phyloP scores from a whole-genome alignment of 1,140 invertebrate genomes.

The Pantala flavescens region DNA sequence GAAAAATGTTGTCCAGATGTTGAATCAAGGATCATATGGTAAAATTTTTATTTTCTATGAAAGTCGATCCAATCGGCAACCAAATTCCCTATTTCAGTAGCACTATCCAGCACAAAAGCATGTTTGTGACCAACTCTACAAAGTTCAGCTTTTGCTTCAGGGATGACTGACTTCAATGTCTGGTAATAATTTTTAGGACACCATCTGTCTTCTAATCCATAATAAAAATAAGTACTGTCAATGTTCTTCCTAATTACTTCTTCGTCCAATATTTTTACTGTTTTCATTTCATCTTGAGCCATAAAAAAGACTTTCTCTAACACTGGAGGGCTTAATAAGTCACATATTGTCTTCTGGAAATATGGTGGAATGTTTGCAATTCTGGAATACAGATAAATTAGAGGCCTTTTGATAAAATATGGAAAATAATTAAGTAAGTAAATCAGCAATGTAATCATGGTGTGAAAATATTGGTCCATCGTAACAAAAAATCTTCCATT shows the following conservation, averaged over 20 bases:
- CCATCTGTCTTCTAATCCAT: constrained; percentile 65
- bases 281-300: constrained; percentile 51
- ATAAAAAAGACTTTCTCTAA: constrained; percentile 45
- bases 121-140: constrained; percentile 56
- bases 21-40: too few species aligned
- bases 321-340: constrained; percentile 41
- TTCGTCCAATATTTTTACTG: constrained; percentile 46
- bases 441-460: constrained; percentile 42
- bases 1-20: too few species aligned
- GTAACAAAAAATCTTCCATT: constrained; percentile 53
- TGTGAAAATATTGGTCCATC: constrained; percentile 41
- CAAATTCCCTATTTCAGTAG: constrained; percentile 48
- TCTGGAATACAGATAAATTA: constrained; percentile 41
- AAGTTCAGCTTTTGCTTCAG: constrained; percentile 49
- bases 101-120: constrained; percentile 59
- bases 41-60: too few species aligned
- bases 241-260: constrained; percentile 38
- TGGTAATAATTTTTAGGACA: constrained; percentile 54
- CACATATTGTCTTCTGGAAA: constrained; percentile 35
- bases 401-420: constrained; percentile 34
- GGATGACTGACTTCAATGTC: constrained; percentile 46
- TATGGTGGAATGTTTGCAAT: constrained; percentile 27
- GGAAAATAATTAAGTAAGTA: constrained; percentile 52
- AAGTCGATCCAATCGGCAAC: constrained; percentile 42
- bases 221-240: constrained; percentile 59